A percentile compares a stretch with the other conserved stretches of the same genome.
These are phyloP conservation scores for Pristionchus fissidentatus DNA, from an alignment of 2,888 invertebrate species.

Conservation along the genomic window DNA sequence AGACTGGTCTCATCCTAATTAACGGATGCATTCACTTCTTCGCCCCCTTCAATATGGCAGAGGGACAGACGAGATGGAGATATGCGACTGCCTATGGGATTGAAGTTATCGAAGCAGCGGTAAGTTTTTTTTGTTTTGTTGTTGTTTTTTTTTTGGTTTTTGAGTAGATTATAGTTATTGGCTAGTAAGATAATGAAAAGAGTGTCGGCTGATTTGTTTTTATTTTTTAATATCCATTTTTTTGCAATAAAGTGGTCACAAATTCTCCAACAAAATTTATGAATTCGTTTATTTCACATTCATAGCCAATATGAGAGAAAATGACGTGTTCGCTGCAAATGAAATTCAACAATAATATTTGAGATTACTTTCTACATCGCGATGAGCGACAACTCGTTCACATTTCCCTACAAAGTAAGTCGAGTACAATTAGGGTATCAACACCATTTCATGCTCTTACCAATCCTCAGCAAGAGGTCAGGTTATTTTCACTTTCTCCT, in stretches of 20 bases:
- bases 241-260: neutral
- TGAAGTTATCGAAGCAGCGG: conserved; percentile 62
- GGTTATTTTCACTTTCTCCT: neutral
- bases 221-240: neutral
- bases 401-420: conserved; percentile 50
- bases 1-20: conserved; percentile 57
- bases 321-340: too few relatives aligned
- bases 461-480: too few relatives aligned
- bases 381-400: conserved; percentile 43
- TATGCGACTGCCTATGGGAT: conserved; percentile 61
- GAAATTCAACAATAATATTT: too few relatives aligned
- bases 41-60: conserved; percentile 70
- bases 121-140: conserved; percentile 50
- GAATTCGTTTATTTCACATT: neutral
- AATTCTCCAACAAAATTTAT: neutral
- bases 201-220: neutral
- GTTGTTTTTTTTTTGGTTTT: neutral
- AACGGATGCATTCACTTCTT: conserved; percentile 65
- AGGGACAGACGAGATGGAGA: conserved; percentile 61
- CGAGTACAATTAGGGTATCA: too few relatives aligned
- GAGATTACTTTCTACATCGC: conserved; percentile 48
- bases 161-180: neutral
- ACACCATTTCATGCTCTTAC: too few relatives aligned
- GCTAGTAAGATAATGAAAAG: neutral
- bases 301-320: too few relatives aligned